Conservation (phyloP, 2,888 invertebrate genomes). For the Beris morrisii region DNA sequence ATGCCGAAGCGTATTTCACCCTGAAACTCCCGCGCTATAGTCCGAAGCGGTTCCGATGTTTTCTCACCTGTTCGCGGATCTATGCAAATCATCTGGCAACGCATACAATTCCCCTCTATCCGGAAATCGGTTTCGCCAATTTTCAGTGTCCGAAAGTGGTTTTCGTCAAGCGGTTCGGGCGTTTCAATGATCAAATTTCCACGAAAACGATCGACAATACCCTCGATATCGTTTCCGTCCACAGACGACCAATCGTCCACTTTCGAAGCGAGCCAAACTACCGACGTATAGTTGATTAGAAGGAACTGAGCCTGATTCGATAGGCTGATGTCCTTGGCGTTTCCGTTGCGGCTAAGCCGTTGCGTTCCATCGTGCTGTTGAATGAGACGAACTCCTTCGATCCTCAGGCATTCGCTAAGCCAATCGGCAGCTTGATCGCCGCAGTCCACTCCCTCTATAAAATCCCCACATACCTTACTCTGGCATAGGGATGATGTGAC, state of each 20-base stretch:
- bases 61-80: conserved; percentile 82
- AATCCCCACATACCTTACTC: conserved; percentile 84
- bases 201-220: conserved; percentile 78
- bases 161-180: conserved; percentile 74
- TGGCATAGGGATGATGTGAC: conserved; percentile 60
- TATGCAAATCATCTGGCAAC: conserved; percentile 96
- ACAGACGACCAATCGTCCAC: conserved; percentile 58
- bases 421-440: conserved; percentile 79
- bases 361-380: conserved; percentile 60
- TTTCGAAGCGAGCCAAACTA: conserved; percentile 68
- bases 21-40: conserved; percentile 71
- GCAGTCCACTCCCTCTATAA: conserved; percentile 79
- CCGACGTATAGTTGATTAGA: conserved; percentile 76
- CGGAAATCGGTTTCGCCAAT: conserved; percentile 64
- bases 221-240: conserved; percentile 58
- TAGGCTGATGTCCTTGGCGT: conserved; percentile 61
- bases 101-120: conserved; percentile 78
- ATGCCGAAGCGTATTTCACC: conserved; percentile 83
- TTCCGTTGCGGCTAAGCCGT: conserved; percentile 45
- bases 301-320: conserved; percentile 86
- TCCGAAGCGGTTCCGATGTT: conserved; percentile 75
- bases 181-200: conserved; percentile 86
- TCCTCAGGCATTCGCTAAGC: conserved; percentile 73
- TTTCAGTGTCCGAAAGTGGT: conserved; percentile 65
- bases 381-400: conserved; percentile 69